Evolutionary conservation across 1,140 invertebrate genomes (phyloP), one percentile per base, ranked within the genome.

Genomic region (Drosophila triauraria): DNA sequence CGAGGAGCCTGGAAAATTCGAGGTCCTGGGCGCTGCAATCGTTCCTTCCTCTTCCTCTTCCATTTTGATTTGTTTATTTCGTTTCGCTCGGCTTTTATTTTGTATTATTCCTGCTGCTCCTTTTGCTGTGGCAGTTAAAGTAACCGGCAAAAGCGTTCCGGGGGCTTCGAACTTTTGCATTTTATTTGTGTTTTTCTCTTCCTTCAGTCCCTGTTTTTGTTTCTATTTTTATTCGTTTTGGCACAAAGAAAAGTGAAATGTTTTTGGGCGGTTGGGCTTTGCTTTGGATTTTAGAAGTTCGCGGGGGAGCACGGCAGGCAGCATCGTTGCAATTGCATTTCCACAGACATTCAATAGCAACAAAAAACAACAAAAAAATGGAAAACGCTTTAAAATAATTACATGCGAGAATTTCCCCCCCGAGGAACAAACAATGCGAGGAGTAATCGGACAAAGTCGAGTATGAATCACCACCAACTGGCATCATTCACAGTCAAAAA

Each of bases 211-310:
- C 10, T 32, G 25, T 40, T 69, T 54, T 70, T 53, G 38, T 48
- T 71, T 72, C 46, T 71, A 27, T 71, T 70, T 72, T 72, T 50
- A 44, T 42, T 72, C 68, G 70, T 72, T 72, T 58, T 63, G 72
- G 67, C 74, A 87, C 84, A 87, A 87, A 87, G 77, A 87, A 87
- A 87, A 87, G 84, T 87, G 84, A 87, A 87, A 87, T 88, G 84
- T 79, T 80, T 78, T 79, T 72, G 48, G 68, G 42, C 32, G 35
- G 44, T 70, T 57, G 46, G 65, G 58, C n/a, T 38, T 54, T 23
- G 63, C 56, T 58, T 64, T 74, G 68, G 58, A 43, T 72, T 78
- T 78, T 64, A 71, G 59, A 62, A 72, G 51, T 56, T 72, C 47
- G 53, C 40, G 27, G 65, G 40, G 30, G 40, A 42, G 63, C 10